Evolutionary conservation across 2,888 invertebrate species (phyloP), one percentile per base, ranked within the genome.

Genomic region (Phaedon cochleariae): DNA sequence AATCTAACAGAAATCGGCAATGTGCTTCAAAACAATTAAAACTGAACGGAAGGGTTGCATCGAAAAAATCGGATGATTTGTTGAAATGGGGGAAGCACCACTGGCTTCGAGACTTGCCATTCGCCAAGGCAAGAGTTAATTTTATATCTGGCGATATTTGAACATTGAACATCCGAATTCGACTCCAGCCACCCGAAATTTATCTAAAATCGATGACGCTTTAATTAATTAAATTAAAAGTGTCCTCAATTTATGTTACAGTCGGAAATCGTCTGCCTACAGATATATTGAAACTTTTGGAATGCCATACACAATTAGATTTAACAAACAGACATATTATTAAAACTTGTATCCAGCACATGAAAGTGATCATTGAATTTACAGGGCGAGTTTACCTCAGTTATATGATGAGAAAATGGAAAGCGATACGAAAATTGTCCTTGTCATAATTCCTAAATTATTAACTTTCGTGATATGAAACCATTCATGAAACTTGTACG

Each of bases 21-120:
- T 80, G 80, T 79, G 80, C 79, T 80, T 78, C 79, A 79, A 80
- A 80, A 80, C 80, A 80, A 80, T 80, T 80, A 80, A 80, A 80
- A 80, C 80, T 77, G 75, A 74, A 67, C 68, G 74, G 77, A 78
- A 80, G 79, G 80, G 79, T 79, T 78, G 75, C 70, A 74, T 76
- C 70, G 75, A 77, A 80, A 80, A 80, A 80, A 80, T 60, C 59
- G 78, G 75, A 79, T 80, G 80, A 80, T 80, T 80, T 80, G 80
- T 80, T 77, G 79, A 78, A 79, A 79, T 75, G 73, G 77, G 80
- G 79, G 79, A 70, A 69, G 74, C n/a, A 73, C 70, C 73, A 73
- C 73, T 73, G 58, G 54, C 60, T 65, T 62, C 58, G 34, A 29
- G 46, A 53, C 37, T 53, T 62, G 51, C 60, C 49, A 58, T 71